A percentile compares a stretch with the other conserved stretches of the same genome.
These are phyloP conservation scores for Lysandra coridon DNA, from an alignment of 2,888 invertebrate species.

Conservation along the genomic window DNA sequence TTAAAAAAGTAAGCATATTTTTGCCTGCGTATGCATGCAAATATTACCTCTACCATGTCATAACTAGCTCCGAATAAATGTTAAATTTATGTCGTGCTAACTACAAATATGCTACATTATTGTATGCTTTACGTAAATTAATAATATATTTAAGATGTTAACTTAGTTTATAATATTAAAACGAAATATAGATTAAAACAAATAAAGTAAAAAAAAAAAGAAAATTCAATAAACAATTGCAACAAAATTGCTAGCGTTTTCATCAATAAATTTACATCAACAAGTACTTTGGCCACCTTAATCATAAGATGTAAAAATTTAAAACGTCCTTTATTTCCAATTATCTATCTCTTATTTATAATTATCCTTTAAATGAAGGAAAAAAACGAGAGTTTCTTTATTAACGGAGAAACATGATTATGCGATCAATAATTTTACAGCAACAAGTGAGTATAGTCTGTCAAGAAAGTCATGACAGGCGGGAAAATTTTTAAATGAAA, in stretches of 20 bases:
- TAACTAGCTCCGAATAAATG: not conserved
- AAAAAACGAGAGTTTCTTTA: too few species aligned
- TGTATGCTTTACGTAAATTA: not conserved
- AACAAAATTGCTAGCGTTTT: constrained; percentile 9
- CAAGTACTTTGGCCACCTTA: not conserved
- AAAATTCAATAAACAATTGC: not conserved
- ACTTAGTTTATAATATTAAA: not conserved
- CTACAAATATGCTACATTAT: not conserved
- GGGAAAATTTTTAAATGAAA: too few species aligned
- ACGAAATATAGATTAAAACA: not conserved
- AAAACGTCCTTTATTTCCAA: too few species aligned
- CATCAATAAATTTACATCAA: not conserved
- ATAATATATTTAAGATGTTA: not conserved
- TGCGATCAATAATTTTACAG: too few species aligned
- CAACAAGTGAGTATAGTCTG: too few species aligned
- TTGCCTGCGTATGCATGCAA: constrained; percentile 20
- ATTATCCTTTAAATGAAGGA: too few species aligned
- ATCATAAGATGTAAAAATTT: too few species aligned
- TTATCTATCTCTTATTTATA: too few species aligned
- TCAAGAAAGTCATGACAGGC: too few species aligned
- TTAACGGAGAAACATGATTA: too few species aligned
- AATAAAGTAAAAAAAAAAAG: not conserved
- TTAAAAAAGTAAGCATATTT: constrained; percentile 7
- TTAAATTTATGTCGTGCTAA: not conserved
- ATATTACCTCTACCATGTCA: not conserved